Base-by-base conservation (phyloP, 2,888 invertebrate species). In the Rotaria socialis region DNA sequence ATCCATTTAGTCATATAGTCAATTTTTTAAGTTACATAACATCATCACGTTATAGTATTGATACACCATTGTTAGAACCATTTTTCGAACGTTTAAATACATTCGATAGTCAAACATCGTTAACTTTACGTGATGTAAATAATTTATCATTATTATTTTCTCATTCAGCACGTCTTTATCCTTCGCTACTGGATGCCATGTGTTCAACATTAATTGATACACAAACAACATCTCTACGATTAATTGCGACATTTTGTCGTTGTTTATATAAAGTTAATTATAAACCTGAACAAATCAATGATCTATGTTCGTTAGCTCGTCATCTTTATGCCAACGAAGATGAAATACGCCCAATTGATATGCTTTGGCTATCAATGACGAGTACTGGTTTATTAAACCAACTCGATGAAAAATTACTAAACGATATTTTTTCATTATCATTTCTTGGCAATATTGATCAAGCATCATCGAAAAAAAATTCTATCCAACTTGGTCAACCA, bases 181-280 rank as follows among this genome's bases (percentile, higher is more conserved):
- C 80, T 47, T 24, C 43, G 2, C n/a, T 80, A 47, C 47, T 80
- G 4, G 80, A 80, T 80, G 24, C 47, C 24, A 80, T 80, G 47
- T 80, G 80, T 80, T 80, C 80, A 80, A 80, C 80, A 24, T 80
- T 80, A 14, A 80, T 80, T n/a, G 47, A 80, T 80, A 80, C 80
- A 47, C 24, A n/a, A 47, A 3, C 43, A 43, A 80, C 47, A 47
- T 47, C 80, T 6, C 47, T 80, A 47, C 22, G 24, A 47, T 47
- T 80, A 47, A 47, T 80, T 14, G 24, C 80, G 7, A 47, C 47
- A 11, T 80, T 47, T 47, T 80, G 24, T 80, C 43, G 80, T 47
- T 47, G 47, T 14, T 47, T 80, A 80, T n/a, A 24, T 24, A 47
- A 47, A 80, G 11, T 80, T 47, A 80, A 80, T 80, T 80, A 80